phyloP scores from a whole-genome alignment of 2,113 vertebrate species.

The Puma concolor region DNA sequence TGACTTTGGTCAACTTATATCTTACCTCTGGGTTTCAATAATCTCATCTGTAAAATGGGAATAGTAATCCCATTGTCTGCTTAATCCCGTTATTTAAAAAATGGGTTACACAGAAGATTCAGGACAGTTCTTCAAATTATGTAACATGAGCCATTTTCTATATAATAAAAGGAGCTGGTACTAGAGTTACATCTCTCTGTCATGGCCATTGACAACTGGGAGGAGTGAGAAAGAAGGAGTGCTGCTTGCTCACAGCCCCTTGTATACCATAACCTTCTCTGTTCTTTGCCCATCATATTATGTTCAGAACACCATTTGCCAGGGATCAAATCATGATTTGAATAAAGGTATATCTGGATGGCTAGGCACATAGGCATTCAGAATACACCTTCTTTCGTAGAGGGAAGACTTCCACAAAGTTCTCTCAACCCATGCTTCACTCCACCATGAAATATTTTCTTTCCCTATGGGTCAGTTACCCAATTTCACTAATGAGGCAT shows the following conservation, averaged over 20 bases:
- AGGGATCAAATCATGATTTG: not conserved
- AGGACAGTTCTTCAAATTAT: not conserved
- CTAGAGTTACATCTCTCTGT: not conserved
- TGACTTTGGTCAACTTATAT: not conserved
- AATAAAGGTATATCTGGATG: not conserved
- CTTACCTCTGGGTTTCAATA: not conserved
- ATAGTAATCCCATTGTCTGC: not conserved
- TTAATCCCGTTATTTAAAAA: not conserved
- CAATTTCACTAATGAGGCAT: slow-evolving; percentile 61
- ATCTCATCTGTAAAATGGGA: not conserved
- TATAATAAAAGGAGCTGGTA: slow-evolving; percentile 26
- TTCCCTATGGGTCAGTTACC: slow-evolving; percentile 44
- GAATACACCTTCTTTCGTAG: not conserved
- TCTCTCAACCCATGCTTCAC: not conserved
- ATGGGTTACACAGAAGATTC: not conserved
- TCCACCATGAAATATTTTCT: not conserved
- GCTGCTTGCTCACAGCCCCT: not conserved
- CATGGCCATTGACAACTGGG: not conserved
- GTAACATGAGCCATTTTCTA: not conserved
- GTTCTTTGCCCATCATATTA: not conserved
- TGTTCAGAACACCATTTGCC: not conserved
- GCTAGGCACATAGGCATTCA: not conserved
- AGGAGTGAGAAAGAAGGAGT: not conserved
- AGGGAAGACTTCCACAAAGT: not conserved
- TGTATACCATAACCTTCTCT: not conserved